Percentiles rank a stretch among this genome's conserved stretches.
phyloP scores from a whole-genome alignment of 2,113 vertebrate genomes.

The Macaca fascicularis region DNA sequence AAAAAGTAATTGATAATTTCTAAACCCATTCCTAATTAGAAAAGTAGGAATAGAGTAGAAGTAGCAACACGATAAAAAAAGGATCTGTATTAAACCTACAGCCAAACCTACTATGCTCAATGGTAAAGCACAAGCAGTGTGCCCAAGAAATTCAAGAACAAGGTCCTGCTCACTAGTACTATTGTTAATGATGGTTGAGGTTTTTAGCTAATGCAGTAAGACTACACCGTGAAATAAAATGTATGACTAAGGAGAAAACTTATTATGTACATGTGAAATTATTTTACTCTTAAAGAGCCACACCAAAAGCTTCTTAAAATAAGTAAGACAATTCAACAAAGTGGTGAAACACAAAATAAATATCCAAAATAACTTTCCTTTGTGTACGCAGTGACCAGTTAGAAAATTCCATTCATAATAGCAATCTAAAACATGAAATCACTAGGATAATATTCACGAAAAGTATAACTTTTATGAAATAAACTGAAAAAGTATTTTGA shows the following conservation, averaged over 20 bases:
- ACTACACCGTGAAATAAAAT: neutral
- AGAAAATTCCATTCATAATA: neutral
- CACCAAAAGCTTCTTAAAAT: neutral
- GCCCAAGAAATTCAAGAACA: neutral
- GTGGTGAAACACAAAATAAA: neutral
- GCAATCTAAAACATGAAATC: neutral
- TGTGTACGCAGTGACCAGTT: neutral
- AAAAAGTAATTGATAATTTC: neutral
- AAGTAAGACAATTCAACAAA: neutral
- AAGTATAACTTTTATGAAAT: constrained; percentile 29
- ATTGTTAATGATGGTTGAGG: neutral
- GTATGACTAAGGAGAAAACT: neutral
- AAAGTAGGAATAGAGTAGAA: neutral
- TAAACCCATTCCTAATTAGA: neutral
- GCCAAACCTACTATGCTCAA: neutral
- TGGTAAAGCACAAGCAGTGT: neutral
- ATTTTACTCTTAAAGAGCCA: neutral
- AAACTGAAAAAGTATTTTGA: constrained; percentile 4
- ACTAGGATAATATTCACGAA: neutral
- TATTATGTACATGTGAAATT: neutral
- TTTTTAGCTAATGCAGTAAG: neutral
- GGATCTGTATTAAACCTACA: neutral
- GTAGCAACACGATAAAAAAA: neutral
- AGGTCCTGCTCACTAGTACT: neutral
- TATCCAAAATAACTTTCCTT: neutral